A percentile compares a stretch with the other conserved stretches of the same genome.
These are phyloP conservation scores for Rhagium mordax DNA, from an alignment of 2,888 invertebrate species.

Conservation along the genomic window DNA sequence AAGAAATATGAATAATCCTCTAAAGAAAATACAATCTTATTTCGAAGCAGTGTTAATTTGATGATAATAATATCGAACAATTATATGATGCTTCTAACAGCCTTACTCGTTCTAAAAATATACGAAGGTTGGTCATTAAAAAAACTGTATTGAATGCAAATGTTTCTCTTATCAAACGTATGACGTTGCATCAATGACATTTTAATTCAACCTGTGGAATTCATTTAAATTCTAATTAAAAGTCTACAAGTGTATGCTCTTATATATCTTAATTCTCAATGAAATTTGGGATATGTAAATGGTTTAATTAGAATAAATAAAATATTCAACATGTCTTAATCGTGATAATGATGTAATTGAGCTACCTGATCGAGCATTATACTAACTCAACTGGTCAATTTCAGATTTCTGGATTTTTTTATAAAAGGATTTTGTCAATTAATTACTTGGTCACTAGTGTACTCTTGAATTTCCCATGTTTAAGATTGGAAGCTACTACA, in stretches of 20 bases:
- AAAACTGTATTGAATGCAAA: not conserved
- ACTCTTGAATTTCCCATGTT: not conserved
- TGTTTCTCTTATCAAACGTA: not conserved
- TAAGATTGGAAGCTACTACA: too few relatives aligned
- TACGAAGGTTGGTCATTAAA: not conserved
- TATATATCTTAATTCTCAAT: not conserved
- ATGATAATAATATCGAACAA: too few relatives aligned
- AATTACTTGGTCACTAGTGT: not conserved
- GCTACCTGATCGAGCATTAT: not conserved
- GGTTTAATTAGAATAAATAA: not conserved
- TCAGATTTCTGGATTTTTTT: not conserved
- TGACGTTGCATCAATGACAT: not conserved
- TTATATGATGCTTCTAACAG: too few relatives aligned
- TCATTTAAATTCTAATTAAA: not conserved
- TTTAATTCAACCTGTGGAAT: not conserved
- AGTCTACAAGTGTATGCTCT: not conserved
- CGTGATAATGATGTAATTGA: not conserved
- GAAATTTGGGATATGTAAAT: conserved; percentile 2
- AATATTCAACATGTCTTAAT: not conserved
- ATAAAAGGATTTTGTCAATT: not conserved
- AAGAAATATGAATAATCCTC: too few relatives aligned
- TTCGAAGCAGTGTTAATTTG: too few relatives aligned
- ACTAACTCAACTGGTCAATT: not conserved
- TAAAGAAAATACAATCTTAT: too few relatives aligned
- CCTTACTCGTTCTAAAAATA: too few relatives aligned